These are phyloP conservation scores for Dicyrtomina minuta DNA, from an alignment of 2,888 invertebrate genomes.

Conservation along the genomic window DNA sequence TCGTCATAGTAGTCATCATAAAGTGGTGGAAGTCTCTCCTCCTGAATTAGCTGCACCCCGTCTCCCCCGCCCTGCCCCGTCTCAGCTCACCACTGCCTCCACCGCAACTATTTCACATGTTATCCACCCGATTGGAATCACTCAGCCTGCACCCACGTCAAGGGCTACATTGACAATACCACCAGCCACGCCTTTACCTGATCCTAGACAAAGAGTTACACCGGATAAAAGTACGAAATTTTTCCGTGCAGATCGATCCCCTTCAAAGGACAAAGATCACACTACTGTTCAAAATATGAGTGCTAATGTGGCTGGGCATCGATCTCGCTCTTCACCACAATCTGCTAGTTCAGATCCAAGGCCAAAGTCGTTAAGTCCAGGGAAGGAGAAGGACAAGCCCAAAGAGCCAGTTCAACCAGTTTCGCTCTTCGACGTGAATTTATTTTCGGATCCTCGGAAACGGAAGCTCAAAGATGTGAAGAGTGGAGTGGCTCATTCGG, in stretches of 20 bases:
- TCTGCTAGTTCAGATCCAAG: not conserved
- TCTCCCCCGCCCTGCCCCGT: not conserved
- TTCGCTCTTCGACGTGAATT: not conserved
- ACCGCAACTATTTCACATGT: not conserved
- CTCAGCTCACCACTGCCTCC: not conserved
- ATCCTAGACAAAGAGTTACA: not conserved
- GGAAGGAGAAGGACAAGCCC: not conserved
- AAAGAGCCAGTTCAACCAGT: not conserved
- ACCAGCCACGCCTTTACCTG: not conserved
- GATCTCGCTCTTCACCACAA: constrained; percentile 5
- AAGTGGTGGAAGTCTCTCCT: not conserved
- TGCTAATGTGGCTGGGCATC: not conserved
- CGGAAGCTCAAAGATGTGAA: not conserved
- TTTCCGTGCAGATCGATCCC: not conserved
- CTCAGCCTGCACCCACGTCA: not conserved
- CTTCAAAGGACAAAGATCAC: constrained; percentile 3
- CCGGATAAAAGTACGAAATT: not conserved
- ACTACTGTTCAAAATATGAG: not conserved
- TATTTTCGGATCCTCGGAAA: constrained; percentile 6
- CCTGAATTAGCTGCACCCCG: not conserved
- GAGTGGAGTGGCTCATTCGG: not conserved
- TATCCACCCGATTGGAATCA: not conserved
- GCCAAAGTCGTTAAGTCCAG: not conserved
- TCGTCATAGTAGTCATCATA: not conserved
- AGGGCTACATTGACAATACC: not conserved